Evolutionary conservation across 2,113 vertebrate species (phyloP), one percentile per base, ranked within the genome.

Genomic region (Engraulis encrasicolus): DNA sequence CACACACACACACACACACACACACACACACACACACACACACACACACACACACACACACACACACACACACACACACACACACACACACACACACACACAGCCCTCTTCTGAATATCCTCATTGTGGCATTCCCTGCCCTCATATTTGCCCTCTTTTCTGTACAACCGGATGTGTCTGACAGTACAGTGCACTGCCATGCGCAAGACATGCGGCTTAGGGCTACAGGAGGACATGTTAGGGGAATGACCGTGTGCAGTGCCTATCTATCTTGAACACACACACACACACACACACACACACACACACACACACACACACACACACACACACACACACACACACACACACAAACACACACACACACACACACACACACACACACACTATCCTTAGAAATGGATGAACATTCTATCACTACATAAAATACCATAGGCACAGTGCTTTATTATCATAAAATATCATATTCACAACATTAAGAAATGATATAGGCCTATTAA

Each of bases 11-110:
- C 50, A 54, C 50, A 14, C 15, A 54, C 50, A 19, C 50, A 54
- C 6, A 5, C 50, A 54, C 66, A 61, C 52, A 74, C 83, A 74
- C 18, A 84, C 49, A 50, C 79, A 80, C 45, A 84, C 52, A 84
- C 40, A 58, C 36, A 77, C 58, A 31, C 58, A 66, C 58, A 66
- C 23, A 66, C 58, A 66, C 7, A 9, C 50, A 9, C 78, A 20
- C 49, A 1, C 45, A 79, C 19, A 45, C 83, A 78, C 49, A 50
- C 78, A 50, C 78, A 66, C 18, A 48, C 27, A 74, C 23, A 74
- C 23, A 31, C 9, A 74, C 23, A 74, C 23, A 71, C 23, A 34
- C 61, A 15, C 14, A 31, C 61, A 71, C 9, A 74, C n/a, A 15
- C n/a, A 1, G 1, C 54, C 1, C 58, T 36, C 66, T 34, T 74